A percentile compares a stretch with the other conserved stretches of the same genome.
These are phyloP conservation scores for Furcifer pardalis DNA, from an alignment of 2,797 vertebrate species.

Conservation along the genomic window DNA sequence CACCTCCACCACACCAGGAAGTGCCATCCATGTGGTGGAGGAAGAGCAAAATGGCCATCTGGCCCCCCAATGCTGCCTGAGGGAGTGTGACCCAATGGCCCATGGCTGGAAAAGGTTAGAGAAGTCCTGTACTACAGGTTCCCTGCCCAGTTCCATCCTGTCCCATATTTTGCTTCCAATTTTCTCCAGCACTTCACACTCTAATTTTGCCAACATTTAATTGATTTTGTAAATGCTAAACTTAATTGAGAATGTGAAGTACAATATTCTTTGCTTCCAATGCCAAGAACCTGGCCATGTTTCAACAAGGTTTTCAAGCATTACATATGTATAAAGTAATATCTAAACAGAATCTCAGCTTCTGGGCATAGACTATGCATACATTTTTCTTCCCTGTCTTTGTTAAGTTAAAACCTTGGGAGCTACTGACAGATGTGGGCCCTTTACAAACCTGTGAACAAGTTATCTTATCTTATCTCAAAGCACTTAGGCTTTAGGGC, in stretches of 20 bases:
- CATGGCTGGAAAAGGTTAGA: too few species aligned
- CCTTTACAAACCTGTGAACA: background rate
- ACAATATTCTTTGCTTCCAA: background rate
- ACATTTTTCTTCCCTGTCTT: background rate
- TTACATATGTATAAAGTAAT: background rate
- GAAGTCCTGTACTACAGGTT: too few species aligned
- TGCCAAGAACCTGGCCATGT: background rate
- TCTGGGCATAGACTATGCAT: background rate
- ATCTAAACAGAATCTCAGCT: background rate
- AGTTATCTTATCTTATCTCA: background rate
- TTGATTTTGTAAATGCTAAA: background rate
- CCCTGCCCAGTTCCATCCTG: background rate
- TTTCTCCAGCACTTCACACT: background rate
- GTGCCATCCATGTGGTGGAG: too few species aligned
- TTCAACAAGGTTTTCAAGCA: background rate
- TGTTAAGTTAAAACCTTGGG: background rate
- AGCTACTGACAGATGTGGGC: background rate
- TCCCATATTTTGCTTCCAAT: background rate
- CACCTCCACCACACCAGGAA: too few species aligned
- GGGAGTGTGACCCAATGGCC: too few species aligned
- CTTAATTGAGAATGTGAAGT: background rate
- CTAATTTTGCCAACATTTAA: background rate
- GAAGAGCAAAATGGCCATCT: too few species aligned
- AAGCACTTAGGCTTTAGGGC: conserved; percentile 37
- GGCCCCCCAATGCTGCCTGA: too few species aligned